Conservation (phyloP, 2,797 vertebrate species). For the Myotis findleyi region DNA sequence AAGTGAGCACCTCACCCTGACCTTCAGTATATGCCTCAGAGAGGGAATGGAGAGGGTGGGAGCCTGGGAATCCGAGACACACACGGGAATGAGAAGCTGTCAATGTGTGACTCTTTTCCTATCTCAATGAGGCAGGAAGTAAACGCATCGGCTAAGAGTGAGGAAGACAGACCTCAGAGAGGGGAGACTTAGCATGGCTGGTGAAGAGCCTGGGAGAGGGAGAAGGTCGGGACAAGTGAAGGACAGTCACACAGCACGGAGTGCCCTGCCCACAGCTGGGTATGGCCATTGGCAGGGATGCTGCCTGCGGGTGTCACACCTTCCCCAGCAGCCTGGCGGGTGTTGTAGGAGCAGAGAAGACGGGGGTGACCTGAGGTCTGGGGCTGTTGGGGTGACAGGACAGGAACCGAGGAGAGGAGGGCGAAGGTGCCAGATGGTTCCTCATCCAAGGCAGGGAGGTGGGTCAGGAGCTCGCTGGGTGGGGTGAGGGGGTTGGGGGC, state of each 20-base stretch:
- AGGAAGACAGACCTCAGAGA: not conserved
- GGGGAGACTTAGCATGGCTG: not conserved
- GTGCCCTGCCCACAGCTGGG: not conserved
- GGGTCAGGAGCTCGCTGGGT: not conserved
- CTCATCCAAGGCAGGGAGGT: not conserved
- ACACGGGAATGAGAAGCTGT: not conserved
- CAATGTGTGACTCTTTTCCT: not conserved
- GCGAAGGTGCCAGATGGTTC: not conserved
- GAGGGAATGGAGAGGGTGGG: not conserved
- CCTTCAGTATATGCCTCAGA: not conserved
- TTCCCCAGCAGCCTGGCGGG: not conserved
- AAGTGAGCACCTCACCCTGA: not conserved
- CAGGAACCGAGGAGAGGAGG: not conserved
- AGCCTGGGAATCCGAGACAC: not conserved
- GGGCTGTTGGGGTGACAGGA: not conserved
- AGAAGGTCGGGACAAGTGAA: not conserved
- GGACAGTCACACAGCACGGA: not conserved
- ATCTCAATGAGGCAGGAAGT: not conserved
- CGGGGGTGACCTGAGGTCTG: not conserved
- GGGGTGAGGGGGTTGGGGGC: too few species aligned
- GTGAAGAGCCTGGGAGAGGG: not conserved
- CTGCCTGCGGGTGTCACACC: not conserved
- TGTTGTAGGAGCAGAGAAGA: not conserved
- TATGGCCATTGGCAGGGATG: rapidly evolving
- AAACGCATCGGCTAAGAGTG: not conserved